Conservation (phyloP, 2,888 invertebrate species). For the Strigamia maritima region DNA sequence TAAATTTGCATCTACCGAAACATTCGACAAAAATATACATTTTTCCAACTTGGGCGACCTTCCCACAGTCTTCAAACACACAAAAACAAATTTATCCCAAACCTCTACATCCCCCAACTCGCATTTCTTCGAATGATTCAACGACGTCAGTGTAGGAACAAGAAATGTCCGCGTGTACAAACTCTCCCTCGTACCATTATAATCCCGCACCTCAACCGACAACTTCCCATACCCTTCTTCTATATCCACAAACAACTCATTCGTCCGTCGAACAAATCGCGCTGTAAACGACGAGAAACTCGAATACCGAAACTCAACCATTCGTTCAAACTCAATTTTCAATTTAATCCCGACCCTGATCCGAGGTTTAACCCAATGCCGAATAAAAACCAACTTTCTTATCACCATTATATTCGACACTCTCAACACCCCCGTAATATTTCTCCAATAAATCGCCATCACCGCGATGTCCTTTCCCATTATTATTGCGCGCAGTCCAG, state of each 20-base stretch:
- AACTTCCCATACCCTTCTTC: background rate
- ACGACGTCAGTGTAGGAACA: background rate
- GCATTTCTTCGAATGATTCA: background rate
- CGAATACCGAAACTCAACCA: background rate
- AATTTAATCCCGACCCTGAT: background rate
- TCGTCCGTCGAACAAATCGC: background rate
- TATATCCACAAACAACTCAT: background rate
- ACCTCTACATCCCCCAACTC: background rate
- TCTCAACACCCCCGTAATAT: background rate
- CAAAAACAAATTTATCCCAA: background rate
- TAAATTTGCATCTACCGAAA: too few relatives aligned
- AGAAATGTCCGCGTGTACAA: background rate
- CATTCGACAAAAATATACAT: too few relatives aligned
- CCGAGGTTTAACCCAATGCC: background rate
- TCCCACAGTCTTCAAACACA: background rate
- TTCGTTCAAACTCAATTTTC: background rate
- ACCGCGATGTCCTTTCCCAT: background rate
- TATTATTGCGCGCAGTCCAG: too few relatives aligned
- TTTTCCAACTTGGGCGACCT: background rate
- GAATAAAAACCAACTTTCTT: background rate
- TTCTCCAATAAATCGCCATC: background rate
- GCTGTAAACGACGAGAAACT: background rate
- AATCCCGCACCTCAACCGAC: background rate
- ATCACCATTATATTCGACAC: background rate
- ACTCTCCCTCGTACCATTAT: background rate